Evolutionary conservation across 2,797 vertebrate genomes (phyloP).

Genomic region (Rhadinocentrus ornatus): DNA sequence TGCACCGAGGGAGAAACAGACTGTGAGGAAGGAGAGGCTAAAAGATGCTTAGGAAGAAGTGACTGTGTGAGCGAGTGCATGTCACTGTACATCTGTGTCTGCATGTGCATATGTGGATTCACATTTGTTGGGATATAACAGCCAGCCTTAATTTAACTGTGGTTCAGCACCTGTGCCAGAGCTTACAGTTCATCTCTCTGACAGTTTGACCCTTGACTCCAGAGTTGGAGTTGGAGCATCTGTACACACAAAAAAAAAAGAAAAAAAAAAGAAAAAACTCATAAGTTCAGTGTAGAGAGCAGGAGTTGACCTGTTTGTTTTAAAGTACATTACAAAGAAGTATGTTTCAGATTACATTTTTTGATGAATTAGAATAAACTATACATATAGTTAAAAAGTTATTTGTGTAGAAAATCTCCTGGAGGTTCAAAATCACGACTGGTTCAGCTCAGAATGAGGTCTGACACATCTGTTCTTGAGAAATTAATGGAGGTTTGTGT

Average conservation of each 20-base stretch:
- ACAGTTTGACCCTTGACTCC: conserved; percentile 7
- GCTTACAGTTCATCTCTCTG: neutral
- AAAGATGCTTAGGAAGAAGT: conserved; percentile 20
- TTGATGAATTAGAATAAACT: conserved; percentile 19
- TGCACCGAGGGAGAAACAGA: conserved; percentile 14
- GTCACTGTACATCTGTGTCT: conserved; percentile 12
- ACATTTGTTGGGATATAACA: conserved; percentile 2
- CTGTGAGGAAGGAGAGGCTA: conserved; percentile 16
- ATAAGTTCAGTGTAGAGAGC: neutral
- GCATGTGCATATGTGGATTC: neutral
- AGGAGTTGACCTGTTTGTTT: conserved; percentile 7
- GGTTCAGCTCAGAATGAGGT: conserved; percentile 35
- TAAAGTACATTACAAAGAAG: neutral
- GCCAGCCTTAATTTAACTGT: conserved; percentile 6
- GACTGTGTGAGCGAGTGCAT: neutral
- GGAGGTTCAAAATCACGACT: conserved; percentile 34
- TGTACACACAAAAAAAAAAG: conserved; percentile 4
- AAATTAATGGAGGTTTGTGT: conserved; percentile 63
- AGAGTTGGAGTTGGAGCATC: neutral
- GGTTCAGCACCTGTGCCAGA: conserved; percentile 6
- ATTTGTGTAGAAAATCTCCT: conserved; percentile 37
- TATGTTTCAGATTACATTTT: conserved; percentile 9
- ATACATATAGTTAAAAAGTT: conserved; percentile 19
- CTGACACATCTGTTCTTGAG: conserved; percentile 77
- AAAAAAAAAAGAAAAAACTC: neutral